A percentile compares a stretch with the other conserved stretches of the same genome.
Evolutionary conservation across 2,797 vertebrate genomes (phyloP).

Genomic region (Ctenochaetus hawaiiensis): DNA sequence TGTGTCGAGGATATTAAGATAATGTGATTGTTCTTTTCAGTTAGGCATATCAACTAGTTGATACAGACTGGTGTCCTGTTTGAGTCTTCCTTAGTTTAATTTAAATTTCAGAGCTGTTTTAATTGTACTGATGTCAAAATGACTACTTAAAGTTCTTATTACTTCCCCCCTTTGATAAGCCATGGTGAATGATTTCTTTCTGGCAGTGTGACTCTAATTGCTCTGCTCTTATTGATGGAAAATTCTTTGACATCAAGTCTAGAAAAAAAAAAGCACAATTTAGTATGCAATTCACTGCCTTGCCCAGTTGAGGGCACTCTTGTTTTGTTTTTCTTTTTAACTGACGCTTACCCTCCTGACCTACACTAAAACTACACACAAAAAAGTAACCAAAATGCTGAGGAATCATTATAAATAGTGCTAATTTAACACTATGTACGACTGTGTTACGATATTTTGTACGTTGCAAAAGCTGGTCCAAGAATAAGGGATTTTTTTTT

Average conservation of each 20-base stretch:
- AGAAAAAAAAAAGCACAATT: constrained; percentile 73
- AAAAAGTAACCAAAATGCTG: constrained; percentile 41
- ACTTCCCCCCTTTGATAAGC: constrained; percentile 27
- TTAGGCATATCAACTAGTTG: constrained; percentile 26
- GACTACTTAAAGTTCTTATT: constrained; percentile 34
- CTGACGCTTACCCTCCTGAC: constrained; percentile 12
- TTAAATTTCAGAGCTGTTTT: constrained; percentile 37
- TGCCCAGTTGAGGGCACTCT: constrained; percentile 76
- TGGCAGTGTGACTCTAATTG: constrained; percentile 8
- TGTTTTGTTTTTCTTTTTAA: constrained; percentile 46
- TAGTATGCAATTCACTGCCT: constrained; percentile 77
- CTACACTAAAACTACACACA: constrained; percentile 37
- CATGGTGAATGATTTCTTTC: constrained; percentile 30
- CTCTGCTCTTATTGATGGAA: constrained; percentile 24
- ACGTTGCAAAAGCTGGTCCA: constrained; percentile 25
- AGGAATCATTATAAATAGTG: constrained; percentile 4
- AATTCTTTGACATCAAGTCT: constrained; percentile 25
- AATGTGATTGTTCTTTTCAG: constrained; percentile 2
- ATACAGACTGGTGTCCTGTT: constrained; percentile 36
- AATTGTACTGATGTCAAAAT: constrained; percentile 35
- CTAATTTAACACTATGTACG: constrained; percentile 48
- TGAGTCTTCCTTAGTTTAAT: constrained; percentile 34
- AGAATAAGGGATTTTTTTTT: constrained; percentile 2
- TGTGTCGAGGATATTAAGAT: not conserved
- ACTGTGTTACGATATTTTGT: constrained; percentile 22